A percentile compares a stretch with the other conserved stretches of the same genome.
These are phyloP conservation scores for Wasmannia auropunctata DNA, from an alignment of 1,140 invertebrate genomes.

Conservation along the genomic window DNA sequence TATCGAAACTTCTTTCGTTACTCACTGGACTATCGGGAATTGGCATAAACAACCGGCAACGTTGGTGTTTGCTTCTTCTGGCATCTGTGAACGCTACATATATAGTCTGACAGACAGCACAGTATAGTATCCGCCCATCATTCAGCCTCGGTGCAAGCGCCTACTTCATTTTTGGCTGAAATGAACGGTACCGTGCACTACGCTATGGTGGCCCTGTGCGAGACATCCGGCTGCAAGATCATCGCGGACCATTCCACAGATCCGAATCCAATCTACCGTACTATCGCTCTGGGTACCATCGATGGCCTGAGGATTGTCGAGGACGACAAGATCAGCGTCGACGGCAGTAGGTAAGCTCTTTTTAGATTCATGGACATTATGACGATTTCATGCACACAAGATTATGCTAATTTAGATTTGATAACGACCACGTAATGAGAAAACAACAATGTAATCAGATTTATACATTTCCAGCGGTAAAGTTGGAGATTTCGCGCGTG, in stretches of 20 bases:
- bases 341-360: conserved; percentile 73
- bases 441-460: not conserved
- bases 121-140: not conserved
- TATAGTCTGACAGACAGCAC: not conserved
- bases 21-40: conserved; percentile 81
- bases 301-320: conserved; percentile 63
- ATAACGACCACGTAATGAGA: not conserved
- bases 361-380: not conserved
- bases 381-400: not conserved
- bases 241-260: conserved; percentile 73
- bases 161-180: conserved; percentile 84
- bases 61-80: not conserved
- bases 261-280: conserved; percentile 50
- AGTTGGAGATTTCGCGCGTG: not conserved
- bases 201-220: conserved; percentile 71
- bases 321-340: conserved; percentile 74
- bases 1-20: conserved; percentile 69
- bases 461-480: not conserved
- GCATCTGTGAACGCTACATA: not conserved
- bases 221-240: conserved; percentile 70
- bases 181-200: conserved; percentile 74
- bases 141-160: not conserved
- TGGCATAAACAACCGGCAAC: conserved; percentile 86
- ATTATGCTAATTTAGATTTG: not conserved
- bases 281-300: conserved; percentile 67